Evolutionary conservation across 2,797 vertebrate species (phyloP), one percentile per base, ranked within the genome.

Genomic region (Ctenopoma kingsleyae): DNA sequence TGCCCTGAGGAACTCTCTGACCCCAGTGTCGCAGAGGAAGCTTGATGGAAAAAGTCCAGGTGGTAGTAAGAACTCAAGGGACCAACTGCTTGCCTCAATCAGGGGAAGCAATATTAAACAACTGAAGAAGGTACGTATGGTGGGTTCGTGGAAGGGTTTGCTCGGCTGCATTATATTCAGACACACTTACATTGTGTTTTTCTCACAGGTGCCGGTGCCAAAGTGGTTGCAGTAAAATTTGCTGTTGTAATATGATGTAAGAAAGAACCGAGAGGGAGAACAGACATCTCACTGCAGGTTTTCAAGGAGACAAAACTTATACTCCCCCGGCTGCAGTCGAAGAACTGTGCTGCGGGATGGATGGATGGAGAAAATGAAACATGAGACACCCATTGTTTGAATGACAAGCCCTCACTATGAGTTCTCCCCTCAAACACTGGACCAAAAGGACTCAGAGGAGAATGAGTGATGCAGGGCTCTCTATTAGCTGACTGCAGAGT

Each of bases 11-110:
- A 97, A 96, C 85, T 96, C 97, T 0, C 93, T 97, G 25, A 97
- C 96, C 0, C 97, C 97, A 0, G 96, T 96, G 73, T 96, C 95
- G 0, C 94, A 96, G 87, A 96, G 97, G 87, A 98, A 96, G 86
- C 44, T 47, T 7, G 44, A 47, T 47, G 44, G n/a, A 22, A 47
- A 47, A 47, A 47, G 95, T 61, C 94, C 94, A 0, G 71, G 81
- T 0, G 93, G 94, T 51, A 91, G 95, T 80, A 95, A 94, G 90
- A 99, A 97, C 93, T 95, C 97, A 0, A 95, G 98, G 73, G 98
- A 99, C 93, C 96, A 99, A 91, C 95, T 99, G 60, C 92, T 99
- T 51, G 97, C 95, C 0, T 98, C 98, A 22, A 99, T 99, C 90
- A 95, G 97, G 75, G 95, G 93, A 80, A 97, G 89, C 92, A 92